phyloP scores from a whole-genome alignment of 2,888 invertebrate genomes.

The Plebejus melissa region DNA sequence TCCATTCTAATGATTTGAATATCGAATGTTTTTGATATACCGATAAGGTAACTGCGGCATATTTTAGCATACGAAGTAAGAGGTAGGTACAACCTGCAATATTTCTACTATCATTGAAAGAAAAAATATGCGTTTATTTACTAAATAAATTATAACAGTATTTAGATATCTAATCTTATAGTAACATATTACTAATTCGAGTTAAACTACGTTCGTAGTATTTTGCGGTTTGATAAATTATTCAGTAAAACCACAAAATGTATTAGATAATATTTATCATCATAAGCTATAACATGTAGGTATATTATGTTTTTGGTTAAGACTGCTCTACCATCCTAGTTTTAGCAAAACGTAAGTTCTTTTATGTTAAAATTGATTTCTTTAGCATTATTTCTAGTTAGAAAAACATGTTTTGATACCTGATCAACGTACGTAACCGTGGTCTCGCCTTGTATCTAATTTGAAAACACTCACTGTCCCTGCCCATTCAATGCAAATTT shows the following conservation, averaged over 20 bases:
- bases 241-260: background rate
- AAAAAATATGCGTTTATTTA: background rate
- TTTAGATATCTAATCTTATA: background rate
- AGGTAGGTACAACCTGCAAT: background rate
- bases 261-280: background rate
- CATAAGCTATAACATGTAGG: background rate
- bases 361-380: background rate
- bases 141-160: background rate
- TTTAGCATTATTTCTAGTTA: background rate
- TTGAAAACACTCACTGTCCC: slow-evolving; percentile 60
- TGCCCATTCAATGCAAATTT: slow-evolving; percentile 77
- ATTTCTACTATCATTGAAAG: background rate
- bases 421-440: slow-evolving; percentile 41
- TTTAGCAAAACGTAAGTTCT: too few species aligned
- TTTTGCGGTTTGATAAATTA: background rate
- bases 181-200: background rate
- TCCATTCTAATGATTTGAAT: slow-evolving; percentile 27
- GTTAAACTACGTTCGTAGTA: too few species aligned
- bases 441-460: slow-evolving; percentile 49
- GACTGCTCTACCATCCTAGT: too few species aligned
- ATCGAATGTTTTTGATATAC: slow-evolving; percentile 17
- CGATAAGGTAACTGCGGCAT: slow-evolving; percentile 4
- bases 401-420: slow-evolving; percentile 4
- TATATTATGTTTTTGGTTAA: too few species aligned
- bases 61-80: background rate